These are phyloP conservation scores for Ornithoptera priamus DNA, from an alignment of 2,888 invertebrate genomes.

Conservation along the genomic window DNA sequence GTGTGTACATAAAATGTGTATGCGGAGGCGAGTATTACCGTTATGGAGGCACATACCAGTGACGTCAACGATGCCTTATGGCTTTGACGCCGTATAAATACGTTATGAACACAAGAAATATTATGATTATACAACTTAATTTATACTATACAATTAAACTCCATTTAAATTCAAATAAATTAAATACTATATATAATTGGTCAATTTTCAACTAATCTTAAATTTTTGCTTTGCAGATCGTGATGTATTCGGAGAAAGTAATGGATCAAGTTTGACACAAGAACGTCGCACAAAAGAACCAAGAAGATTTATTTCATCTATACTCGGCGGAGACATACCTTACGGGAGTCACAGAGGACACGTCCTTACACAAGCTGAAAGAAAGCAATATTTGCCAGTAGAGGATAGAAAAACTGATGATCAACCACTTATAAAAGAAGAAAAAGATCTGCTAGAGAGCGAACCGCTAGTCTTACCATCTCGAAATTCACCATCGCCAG, in stretches of 20 bases:
- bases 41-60: constrained; percentile 79
- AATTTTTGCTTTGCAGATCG: constrained; percentile 60
- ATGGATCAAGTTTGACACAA: constrained; percentile 48
- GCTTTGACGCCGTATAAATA: constrained; percentile 70
- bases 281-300: constrained; percentile 73
- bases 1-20: constrained; percentile 49
- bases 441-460: constrained; percentile 83
- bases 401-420: constrained; percentile 80
- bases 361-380: constrained; percentile 89
- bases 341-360: constrained; percentile 88
- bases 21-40: constrained; percentile 75
- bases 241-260: constrained; percentile 74
- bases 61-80: constrained; percentile 76
- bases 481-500: constrained; percentile 75
- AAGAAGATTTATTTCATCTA: constrained; percentile 87
- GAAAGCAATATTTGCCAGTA: constrained; percentile 87
- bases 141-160: background rate
- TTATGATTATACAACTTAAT: constrained; percentile 37
- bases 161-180: background rate
- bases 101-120: constrained; percentile 62
- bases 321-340: constrained; percentile 89
- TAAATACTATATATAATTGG: background rate
- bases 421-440: constrained; percentile 79
- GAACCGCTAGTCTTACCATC: constrained; percentile 81
- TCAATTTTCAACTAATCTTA: background rate